Conservation (phyloP, 2,888 invertebrate species). For the Archips crataeganus region DNA sequence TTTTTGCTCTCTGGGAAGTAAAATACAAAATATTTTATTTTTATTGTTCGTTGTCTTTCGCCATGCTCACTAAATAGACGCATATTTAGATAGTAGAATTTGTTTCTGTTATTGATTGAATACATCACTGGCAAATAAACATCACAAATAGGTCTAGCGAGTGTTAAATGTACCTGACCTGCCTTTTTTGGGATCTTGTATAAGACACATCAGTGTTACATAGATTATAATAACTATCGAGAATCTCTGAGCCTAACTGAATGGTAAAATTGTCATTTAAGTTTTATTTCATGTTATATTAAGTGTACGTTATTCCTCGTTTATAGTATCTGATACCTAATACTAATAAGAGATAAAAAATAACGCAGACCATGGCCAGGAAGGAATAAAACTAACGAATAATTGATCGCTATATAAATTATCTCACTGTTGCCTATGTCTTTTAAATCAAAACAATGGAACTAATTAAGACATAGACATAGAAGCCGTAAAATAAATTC, state of each 20-base stretch:
- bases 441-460: not conserved
- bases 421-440: not conserved
- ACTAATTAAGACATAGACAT: not conserved
- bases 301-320: constrained; percentile 8
- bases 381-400: not conserved
- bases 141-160: constrained; percentile 36
- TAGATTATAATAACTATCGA: constrained; percentile 35
- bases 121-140: constrained; percentile 30
- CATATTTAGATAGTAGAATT: constrained; percentile 40
- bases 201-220: constrained; percentile 32
- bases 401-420: not conserved
- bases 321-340: constrained; percentile 9
- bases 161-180: constrained; percentile 35
- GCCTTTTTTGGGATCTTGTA: constrained; percentile 38
- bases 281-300: constrained; percentile 20
- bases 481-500: not conserved
- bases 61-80: constrained; percentile 35
- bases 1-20: constrained; percentile 54
- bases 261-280: constrained; percentile 54
- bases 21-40: constrained; percentile 24
- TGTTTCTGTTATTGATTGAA: constrained; percentile 30
- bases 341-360: not conserved
- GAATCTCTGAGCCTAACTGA: constrained; percentile 54
- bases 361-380: not conserved
- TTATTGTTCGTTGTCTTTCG: constrained; percentile 41